These are phyloP conservation scores for Cinclus mexicanus DNA, from an alignment of 2,113 vertebrate species.

Conservation along the genomic window DNA sequence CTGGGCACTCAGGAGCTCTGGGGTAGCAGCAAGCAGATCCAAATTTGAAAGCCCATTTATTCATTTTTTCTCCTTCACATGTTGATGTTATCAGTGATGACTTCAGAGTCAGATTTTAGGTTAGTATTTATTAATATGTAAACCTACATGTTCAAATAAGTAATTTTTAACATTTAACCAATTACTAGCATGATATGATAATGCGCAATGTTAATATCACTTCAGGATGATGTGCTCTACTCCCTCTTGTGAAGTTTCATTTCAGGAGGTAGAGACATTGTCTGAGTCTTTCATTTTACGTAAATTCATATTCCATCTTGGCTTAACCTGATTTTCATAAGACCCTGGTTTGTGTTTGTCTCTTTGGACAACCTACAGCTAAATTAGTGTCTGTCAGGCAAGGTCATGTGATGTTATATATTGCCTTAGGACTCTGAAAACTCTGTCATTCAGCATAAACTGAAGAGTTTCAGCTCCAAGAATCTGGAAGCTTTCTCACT, in stretches of 20 bases:
- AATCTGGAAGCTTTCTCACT: background rate
- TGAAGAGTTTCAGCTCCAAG: background rate
- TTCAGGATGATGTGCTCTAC: background rate
- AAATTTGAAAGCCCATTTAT: background rate
- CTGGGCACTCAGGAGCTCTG: background rate
- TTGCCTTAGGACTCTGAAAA: background rate
- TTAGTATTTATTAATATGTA: background rate
- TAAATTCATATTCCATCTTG: background rate
- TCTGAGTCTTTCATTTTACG: background rate
- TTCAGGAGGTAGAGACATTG: background rate
- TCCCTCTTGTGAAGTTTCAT: background rate
- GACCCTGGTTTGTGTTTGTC: background rate
- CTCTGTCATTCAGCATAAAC: rapidly evolving
- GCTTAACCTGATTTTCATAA: background rate
- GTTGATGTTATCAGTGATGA: background rate
- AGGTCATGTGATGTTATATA: background rate
- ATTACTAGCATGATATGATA: background rate
- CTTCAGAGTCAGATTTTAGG: background rate
- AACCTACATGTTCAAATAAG: background rate
- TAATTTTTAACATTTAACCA: background rate
- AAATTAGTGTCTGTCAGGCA: background rate
- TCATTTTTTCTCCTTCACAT: background rate
- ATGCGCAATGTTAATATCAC: background rate
- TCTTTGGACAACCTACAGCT: background rate
- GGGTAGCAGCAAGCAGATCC: background rate